phyloP scores from a whole-genome alignment of 2,888 invertebrate species.

The Diarsia dahlii region DNA sequence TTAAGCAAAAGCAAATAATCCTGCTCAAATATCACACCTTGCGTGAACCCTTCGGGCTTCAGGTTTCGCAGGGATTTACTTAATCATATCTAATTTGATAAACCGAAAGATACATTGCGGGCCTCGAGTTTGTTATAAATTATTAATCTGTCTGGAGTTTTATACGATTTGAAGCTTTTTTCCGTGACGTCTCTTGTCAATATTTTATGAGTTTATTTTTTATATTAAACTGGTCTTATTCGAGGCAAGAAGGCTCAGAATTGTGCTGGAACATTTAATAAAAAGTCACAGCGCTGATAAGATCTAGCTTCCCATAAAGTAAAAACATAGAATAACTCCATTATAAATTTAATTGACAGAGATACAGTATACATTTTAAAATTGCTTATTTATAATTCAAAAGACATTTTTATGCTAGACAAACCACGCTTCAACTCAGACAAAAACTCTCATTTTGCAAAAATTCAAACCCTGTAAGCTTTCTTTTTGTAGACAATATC shows the following conservation, averaged over 20 bases:
- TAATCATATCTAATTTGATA: constrained; percentile 26
- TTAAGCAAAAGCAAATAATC: constrained; percentile 34
- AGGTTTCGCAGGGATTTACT: background rate
- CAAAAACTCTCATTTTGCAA: constrained; percentile 9
- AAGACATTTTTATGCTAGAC: background rate
- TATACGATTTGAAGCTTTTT: too few species aligned
- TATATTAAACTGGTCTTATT: too few species aligned
- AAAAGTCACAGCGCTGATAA: too few species aligned
- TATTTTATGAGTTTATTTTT: too few species aligned
- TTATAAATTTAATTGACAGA: background rate
- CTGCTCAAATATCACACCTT: constrained; percentile 44
- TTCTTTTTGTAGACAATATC: constrained; percentile 15
- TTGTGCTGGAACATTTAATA: too few species aligned
- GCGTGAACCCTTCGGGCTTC: constrained; percentile 20
- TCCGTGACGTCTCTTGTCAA: too few species aligned
- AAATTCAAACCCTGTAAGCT: constrained; percentile 8
- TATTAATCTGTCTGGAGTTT: too few species aligned
- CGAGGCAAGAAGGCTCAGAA: too few species aligned
- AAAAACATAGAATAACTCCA: background rate
- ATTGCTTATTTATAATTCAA: constrained; percentile 9
- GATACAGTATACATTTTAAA: too few species aligned
- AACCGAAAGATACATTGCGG: background rate
- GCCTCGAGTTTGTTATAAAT: background rate
- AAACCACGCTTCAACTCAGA: background rate
- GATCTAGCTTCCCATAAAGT: background rate